These are phyloP conservation scores for Parapristionchus giblindavisi DNA, from an alignment of 2,888 invertebrate genomes.

Conservation along the genomic window DNA sequence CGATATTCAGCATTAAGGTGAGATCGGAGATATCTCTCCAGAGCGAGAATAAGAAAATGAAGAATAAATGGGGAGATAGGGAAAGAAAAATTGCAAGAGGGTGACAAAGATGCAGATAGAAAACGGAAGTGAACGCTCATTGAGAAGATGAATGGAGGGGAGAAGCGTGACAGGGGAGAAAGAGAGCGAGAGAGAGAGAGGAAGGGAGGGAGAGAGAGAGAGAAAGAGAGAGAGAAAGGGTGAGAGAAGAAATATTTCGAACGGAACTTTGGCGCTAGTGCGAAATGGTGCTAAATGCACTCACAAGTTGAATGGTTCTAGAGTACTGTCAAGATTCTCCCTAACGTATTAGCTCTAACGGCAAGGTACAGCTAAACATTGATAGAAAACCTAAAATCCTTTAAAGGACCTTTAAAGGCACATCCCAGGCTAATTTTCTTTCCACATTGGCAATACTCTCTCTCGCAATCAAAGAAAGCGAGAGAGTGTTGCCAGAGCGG, in stretches of 20 bases:
- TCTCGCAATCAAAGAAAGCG: too few relatives aligned
- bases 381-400: too few relatives aligned
- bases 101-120: constrained; percentile 9
- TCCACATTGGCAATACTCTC: too few relatives aligned
- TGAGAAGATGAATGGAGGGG: neutral
- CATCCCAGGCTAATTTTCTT: too few relatives aligned
- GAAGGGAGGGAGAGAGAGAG: constrained; percentile 4
- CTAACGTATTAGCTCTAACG: too few relatives aligned
- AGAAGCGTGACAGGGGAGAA: neutral
- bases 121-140: constrained; percentile 29
- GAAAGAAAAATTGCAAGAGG: constrained; percentile 22
- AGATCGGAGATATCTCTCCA: neutral
- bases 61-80: constrained; percentile 22
- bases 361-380: too few relatives aligned
- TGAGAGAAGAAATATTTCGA: constrained; percentile 26
- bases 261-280: constrained; percentile 20
- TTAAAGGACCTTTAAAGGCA: too few relatives aligned
- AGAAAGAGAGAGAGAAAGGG: constrained; percentile 7
- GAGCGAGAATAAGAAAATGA: neutral
- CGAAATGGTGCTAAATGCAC: neutral
- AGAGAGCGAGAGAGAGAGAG: neutral
- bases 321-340: too few relatives aligned
- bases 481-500: too few relatives aligned
- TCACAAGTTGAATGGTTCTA: too few relatives aligned
- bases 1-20: neutral